Evolutionary conservation across 2,113 vertebrate genomes (phyloP).

Genomic region (Paramisgurnus dabryanus): DNA sequence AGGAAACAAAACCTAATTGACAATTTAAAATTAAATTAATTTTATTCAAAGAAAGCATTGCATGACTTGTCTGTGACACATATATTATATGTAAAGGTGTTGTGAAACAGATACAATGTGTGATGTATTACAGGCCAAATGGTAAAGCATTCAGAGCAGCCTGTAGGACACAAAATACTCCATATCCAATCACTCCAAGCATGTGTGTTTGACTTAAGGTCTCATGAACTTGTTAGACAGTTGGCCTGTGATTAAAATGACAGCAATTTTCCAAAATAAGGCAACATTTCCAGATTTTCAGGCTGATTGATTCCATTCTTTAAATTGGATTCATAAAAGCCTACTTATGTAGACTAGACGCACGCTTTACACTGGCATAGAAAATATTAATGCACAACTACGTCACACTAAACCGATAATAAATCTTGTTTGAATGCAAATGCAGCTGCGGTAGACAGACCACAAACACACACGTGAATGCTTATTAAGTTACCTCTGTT

Average conservation of each 20-base stretch:
- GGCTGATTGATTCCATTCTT: too few relatives aligned
- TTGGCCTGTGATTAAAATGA: conserved; percentile 14
- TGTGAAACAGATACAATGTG: background rate
- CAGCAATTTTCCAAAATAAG: background rate
- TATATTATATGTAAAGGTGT: background rate
- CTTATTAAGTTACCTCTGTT: background rate
- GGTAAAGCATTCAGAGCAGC: conserved; percentile 3
- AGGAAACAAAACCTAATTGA: background rate
- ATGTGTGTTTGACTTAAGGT: conserved; percentile 3
- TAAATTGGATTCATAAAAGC: too few relatives aligned
- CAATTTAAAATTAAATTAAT: conserved; percentile 8
- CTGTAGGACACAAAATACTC: background rate
- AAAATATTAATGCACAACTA: background rate
- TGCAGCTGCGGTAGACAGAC: conserved; percentile 2
- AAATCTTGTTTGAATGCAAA: conserved; percentile 10
- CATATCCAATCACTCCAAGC: conserved; percentile 23
- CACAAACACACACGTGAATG: background rate
- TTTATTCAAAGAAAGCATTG: background rate
- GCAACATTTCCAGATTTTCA: too few relatives aligned
- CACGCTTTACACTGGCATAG: background rate
- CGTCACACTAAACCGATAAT: background rate
- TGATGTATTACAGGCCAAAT: background rate
- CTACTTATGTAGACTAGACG: background rate
- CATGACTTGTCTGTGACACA: background rate
- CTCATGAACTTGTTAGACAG: background rate